Evolutionary conservation across 2,113 vertebrate genomes (phyloP).

Genomic region (Hoplias malabaricus): DNA sequence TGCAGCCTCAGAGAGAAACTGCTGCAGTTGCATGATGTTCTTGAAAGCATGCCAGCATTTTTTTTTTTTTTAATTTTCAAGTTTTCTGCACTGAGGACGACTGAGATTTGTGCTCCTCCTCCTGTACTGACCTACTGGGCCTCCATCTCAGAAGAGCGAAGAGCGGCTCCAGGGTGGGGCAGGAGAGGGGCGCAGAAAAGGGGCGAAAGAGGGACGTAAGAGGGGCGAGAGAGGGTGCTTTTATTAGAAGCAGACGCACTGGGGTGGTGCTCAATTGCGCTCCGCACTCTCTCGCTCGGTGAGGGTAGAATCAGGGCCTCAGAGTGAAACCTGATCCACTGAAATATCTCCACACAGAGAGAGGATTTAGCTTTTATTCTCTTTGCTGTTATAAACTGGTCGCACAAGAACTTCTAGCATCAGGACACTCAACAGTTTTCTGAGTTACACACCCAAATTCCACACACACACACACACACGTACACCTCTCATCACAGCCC

Average conservation of each 20-base stretch:
- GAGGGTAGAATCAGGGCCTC: too few relatives aligned
- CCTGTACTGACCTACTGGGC: background rate
- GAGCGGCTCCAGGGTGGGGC: conserved; percentile 15
- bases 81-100: conserved; percentile 50
- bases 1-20: too few relatives aligned
- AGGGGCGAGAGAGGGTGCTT: conserved; percentile 55
- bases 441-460: too few relatives aligned
- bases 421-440: background rate
- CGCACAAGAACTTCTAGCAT: background rate
- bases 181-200: conserved; percentile 51
- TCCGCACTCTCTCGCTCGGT: background rate
- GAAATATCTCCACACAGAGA: conserved; percentile 28
- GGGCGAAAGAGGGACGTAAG: too few relatives aligned
- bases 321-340: conserved; percentile 65
- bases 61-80: conserved; percentile 51
- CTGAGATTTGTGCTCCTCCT: conserved; percentile 46
- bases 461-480: conserved; percentile 2
- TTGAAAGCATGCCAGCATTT: conserved; percentile 16
- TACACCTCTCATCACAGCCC: too few relatives aligned
- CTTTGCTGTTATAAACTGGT: conserved; percentile 14
- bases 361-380: background rate
- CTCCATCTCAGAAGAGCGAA: conserved; percentile 35
- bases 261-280: conserved; percentile 65
- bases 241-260: conserved; percentile 78
- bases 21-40: background rate